Evolutionary conservation across 2,797 vertebrate species (phyloP).

Genomic region (Cephalopachus bancanus): DNA sequence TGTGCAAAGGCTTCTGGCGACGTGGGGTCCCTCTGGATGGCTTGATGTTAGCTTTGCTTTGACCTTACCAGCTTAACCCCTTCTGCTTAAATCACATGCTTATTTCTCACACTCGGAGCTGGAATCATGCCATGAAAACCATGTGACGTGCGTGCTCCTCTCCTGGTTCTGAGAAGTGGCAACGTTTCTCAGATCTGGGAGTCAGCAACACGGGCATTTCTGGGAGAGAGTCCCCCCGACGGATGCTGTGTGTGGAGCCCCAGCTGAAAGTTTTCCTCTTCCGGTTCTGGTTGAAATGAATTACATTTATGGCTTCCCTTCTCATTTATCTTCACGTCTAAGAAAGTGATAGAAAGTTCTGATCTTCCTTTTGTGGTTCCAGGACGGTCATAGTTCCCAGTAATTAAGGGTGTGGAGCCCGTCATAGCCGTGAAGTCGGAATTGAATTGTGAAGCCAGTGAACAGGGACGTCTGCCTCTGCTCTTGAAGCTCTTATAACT

Average conservation of each 20-base stretch:
- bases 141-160: not conserved
- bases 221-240: not conserved
- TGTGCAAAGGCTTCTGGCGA: not conserved
- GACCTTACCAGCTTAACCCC: not conserved
- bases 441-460: constrained; percentile 1
- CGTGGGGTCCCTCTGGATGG: not conserved
- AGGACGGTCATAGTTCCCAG: not conserved
- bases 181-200: not conserved
- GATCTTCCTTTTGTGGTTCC: constrained; percentile 69
- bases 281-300: constrained; percentile 77
- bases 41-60: constrained; percentile 62
- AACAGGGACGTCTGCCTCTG: constrained; percentile 32
- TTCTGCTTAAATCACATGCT: not conserved
- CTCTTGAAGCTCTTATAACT: not conserved
- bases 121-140: not conserved
- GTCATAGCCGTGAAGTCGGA: not conserved
- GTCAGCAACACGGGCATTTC: not conserved
- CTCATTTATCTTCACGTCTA: constrained; percentile 77
- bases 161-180: not conserved
- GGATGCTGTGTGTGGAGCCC: not conserved
- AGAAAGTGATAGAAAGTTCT: constrained; percentile 73
- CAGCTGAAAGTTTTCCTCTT: constrained; percentile 65
- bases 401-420: constrained; percentile 55
- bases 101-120: not conserved
- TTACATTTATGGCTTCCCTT: constrained; percentile 70